Evolutionary conservation across 2,888 invertebrate genomes (phyloP), one percentile per base, ranked within the genome.

Genomic region (Netelia virgata): DNA sequence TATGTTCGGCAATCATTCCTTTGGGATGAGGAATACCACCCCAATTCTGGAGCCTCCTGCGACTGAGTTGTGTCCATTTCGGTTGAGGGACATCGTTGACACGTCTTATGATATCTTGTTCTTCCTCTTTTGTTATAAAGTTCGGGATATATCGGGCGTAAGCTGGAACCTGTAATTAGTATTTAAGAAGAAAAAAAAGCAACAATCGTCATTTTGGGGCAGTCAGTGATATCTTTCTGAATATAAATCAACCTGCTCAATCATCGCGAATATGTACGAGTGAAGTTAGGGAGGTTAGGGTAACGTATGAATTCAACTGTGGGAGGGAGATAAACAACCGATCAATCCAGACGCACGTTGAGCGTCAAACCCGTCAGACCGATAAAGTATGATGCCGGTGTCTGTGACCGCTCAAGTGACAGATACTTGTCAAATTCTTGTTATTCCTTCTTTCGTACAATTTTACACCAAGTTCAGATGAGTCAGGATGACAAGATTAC

Each of bases 31-130:
- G 99, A 78, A 98, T 94, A 0, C 99, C 99, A 28, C 99, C 99
- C 96, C 99, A 99, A 93, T 99, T 99, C 92, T 99, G 98, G n/a
- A 99, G 95, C 86, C 99, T 95, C 86, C 99, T 95, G 92, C 98
- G 97, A 20, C 97, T 96, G 57, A 99, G 94, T 91, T 97, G 97
- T 1, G 98, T 98, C 99, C 99, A 99, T 94, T 98, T 98, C 9
- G 99, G 99, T 90, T 96, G 97, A 0, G 99, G 99, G 10, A 96
- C 96, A 55, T 94, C 94, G 90, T 97, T 96, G 28, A 99, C 96
- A 88, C 96, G 95, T 50, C 96, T 95, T 66, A 98, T 90, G 84
- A 99, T 95, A 28, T 95, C 93, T 72, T 95, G 94, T 92, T 98
- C 97, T 91, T 98, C 97, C 57, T 95, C 95, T 86, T 94, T 94